A percentile compares a stretch with the other conserved stretches of the same genome.
Conservation (phyloP, 2,113 vertebrate species). For the Megaceryle torquata region DNA sequence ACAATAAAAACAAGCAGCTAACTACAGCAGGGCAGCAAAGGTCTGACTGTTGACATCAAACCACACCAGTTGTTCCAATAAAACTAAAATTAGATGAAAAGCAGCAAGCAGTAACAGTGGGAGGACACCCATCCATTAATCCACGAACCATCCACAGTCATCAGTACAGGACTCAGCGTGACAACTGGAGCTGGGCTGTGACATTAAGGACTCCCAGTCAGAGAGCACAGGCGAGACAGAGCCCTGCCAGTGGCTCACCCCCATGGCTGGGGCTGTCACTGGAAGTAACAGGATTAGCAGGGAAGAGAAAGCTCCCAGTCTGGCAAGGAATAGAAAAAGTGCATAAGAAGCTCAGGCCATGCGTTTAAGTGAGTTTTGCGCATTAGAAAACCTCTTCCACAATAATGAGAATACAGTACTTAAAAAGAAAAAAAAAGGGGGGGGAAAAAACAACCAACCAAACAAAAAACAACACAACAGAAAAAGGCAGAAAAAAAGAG, state of each 20-base stretch:
- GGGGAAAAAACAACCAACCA: too few species aligned
- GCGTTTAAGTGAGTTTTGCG: background rate
- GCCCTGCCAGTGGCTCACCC: background rate
- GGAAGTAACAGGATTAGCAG: constrained; percentile 1
- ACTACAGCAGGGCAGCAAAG: background rate
- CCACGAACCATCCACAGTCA: background rate
- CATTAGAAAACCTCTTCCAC: background rate
- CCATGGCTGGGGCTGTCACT: background rate
- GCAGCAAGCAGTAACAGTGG: background rate
- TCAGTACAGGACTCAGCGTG: background rate
- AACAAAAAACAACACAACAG: background rate
- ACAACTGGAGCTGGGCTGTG: background rate
- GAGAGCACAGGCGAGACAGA: accelerated
- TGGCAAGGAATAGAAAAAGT: background rate
- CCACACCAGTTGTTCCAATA: background rate
- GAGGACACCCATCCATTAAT: background rate
- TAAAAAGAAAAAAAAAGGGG: background rate
- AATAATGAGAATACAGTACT: background rate
- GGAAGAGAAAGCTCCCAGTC: background rate
- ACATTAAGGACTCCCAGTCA: accelerated
- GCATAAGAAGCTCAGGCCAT: background rate
- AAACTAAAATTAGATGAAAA: background rate
- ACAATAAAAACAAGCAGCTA: background rate
- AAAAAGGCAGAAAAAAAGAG: background rate
- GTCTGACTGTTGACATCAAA: background rate